Evolutionary conservation across 2,888 invertebrate genomes (phyloP).

Genomic region (Aleiodes alternator): DNA sequence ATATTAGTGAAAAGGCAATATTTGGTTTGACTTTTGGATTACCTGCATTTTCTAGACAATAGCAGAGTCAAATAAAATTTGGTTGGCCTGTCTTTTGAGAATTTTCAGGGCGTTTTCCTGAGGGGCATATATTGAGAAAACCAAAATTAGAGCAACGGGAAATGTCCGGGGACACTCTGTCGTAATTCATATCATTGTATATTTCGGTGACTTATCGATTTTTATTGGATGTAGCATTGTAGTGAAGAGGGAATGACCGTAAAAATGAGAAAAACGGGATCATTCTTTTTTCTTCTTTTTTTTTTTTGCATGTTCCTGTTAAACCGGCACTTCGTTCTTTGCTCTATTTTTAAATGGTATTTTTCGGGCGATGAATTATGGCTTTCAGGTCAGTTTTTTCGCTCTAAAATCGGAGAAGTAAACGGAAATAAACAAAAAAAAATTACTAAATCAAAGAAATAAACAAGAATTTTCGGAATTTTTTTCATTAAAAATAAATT

Average conservation of each 20-base stretch:
- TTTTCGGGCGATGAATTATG: slow-evolving; percentile 31
- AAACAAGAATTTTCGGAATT: no score
- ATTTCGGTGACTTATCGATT: slow-evolving; percentile 25
- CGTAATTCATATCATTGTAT: slow-evolving; percentile 44
- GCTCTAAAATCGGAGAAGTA: not conserved
- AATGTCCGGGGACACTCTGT: slow-evolving; percentile 36
- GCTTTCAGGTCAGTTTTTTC: slow-evolving; percentile 4
- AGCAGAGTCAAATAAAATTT: not conserved
- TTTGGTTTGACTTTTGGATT: slow-evolving; percentile 30
- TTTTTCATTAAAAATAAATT: no score
- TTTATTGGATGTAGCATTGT: slow-evolving; percentile 32
- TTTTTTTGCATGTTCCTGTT: slow-evolving; percentile 46
- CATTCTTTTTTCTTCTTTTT: slow-evolving; percentile 56
- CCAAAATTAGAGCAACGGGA: slow-evolving; percentile 65
- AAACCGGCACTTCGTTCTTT: slow-evolving; percentile 41
- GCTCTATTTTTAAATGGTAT: slow-evolving; percentile 42
- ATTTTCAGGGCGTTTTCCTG: not conserved
- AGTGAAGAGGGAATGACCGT: not conserved
- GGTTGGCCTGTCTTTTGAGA: not conserved
- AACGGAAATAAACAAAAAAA: not conserved
- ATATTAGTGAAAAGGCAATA: slow-evolving; percentile 11
- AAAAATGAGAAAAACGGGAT: slow-evolving; percentile 47
- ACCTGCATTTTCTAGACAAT: slow-evolving; percentile 9
- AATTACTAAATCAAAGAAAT: not conserved
- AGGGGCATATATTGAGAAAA: slow-evolving; percentile 49